Conservation (phyloP, 2,113 vertebrate species). For the Hucho hucho region DNA sequence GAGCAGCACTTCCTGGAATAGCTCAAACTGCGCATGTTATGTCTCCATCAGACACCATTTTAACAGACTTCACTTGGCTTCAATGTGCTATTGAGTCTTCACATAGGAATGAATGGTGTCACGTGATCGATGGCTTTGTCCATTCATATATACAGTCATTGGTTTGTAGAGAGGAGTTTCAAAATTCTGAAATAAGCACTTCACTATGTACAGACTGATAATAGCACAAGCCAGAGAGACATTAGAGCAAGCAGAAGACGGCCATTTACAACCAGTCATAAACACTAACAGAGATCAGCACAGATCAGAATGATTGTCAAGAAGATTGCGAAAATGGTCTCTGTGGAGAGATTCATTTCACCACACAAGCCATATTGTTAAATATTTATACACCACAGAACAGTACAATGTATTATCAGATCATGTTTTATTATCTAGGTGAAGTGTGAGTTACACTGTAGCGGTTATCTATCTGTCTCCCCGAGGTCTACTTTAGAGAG, state of each 20-base stretch:
- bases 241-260: background rate
- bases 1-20: too few species aligned
- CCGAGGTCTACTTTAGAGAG: too few species aligned
- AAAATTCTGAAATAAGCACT: too few species aligned
- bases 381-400: background rate
- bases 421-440: background rate
- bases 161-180: too few species aligned
- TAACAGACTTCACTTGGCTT: too few species aligned
- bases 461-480: background rate
- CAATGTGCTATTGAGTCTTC: too few species aligned
- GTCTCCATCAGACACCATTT: too few species aligned
- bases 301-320: background rate
- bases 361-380: background rate
- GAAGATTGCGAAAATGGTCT: background rate
- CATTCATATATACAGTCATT: too few species aligned
- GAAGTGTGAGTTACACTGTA: slow-evolving; percentile 12
- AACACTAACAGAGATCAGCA: background rate
- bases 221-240: background rate
- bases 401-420: background rate
- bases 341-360: background rate
- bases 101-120: too few species aligned
- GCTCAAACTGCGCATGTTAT: too few species aligned
- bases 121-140: too few species aligned
- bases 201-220: too few species aligned
- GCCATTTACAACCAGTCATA: background rate